Evolutionary conservation across 2,113 vertebrate species (phyloP).

Genomic region (Sceloporus undulatus): DNA sequence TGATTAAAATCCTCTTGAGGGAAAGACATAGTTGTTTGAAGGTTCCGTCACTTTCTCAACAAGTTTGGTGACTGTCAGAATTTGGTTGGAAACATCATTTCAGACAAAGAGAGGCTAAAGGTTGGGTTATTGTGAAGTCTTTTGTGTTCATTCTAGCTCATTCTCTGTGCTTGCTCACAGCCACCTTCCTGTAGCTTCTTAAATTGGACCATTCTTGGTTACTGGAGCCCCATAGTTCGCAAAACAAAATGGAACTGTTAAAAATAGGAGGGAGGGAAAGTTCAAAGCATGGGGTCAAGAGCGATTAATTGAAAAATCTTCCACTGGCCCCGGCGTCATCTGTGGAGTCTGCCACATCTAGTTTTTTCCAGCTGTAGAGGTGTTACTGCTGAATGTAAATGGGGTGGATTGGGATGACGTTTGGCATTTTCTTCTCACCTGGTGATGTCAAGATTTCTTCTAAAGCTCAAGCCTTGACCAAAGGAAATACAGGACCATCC

Average conservation of each 20-base stretch:
- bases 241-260: slow-evolving; percentile 71
- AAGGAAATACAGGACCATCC: too few relatives aligned
- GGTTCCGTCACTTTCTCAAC: fast-evolving
- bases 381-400: slow-evolving; percentile 68
- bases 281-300: slow-evolving; percentile 71
- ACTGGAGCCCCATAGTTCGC: slow-evolving; percentile 68
- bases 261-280: slow-evolving; percentile 69
- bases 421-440: slow-evolving; percentile 6
- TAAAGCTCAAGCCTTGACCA: background rate
- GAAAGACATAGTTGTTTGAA: background rate
- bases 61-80: background rate
- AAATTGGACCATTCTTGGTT: slow-evolving; percentile 72
- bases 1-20: background rate
- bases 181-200: slow-evolving; percentile 69
- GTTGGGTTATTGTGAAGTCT: slow-evolving; percentile 55
- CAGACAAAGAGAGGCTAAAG: background rate
- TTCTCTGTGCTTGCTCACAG: slow-evolving; percentile 60
- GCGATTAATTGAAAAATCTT: slow-evolving; percentile 80
- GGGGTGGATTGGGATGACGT: slow-evolving; percentile 31
- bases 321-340: slow-evolving; percentile 63
- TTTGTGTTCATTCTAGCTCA: slow-evolving; percentile 61
- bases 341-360: slow-evolving; percentile 63
- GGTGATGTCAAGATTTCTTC: background rate
- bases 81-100: slow-evolving; percentile 12
- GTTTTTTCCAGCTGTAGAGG: slow-evolving; percentile 72